Evolutionary conservation across 2,888 invertebrate genomes (phyloP), one percentile per base, ranked within the genome.

Genomic region (Sarcophaga carnaria): DNA sequence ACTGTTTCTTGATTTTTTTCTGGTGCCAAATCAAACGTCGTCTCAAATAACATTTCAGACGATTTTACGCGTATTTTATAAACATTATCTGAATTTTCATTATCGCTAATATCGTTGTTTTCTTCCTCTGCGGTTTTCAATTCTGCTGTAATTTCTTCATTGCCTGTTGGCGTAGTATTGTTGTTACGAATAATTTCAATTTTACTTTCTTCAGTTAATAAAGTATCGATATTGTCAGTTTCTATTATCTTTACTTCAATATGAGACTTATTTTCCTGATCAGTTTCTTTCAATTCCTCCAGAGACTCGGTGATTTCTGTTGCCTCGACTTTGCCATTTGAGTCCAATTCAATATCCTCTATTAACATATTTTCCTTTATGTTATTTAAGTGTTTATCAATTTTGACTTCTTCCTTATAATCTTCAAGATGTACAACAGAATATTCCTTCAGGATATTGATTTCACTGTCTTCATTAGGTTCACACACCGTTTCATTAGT

Each of bases 1-100:
- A 63, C 67, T 27, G 59, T 2, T 64, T 79, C 79, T 2, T 79
- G 79, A 37, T 76, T 85, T n/a, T 80, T 69, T 59, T 76, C 67
- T 11, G 72, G 54, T 2, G 17, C 2, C 3, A 59, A 25, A 49
- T 71, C 77, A 10, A 67, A 69, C 22, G 69, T 25, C n/a, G 54
- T 62, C 45, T 67, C 47, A 25, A 82, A 75, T 60, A 78, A 54
- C n/a, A 77, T 27, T 37, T 85, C 71, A 22, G 66, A 60, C 5
- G 76, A 66, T 77, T 85, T 85, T 8, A 85, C 76, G n/a, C 84
- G 80, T 72, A 85, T 85, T 76, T 80, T 85, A 47, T 37, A 85
- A 64, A 25, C 2, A 25, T 37, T 85, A 60, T 85, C 80, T 25
- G 78, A 62, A n/a, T 3, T 70, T 8, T 69, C 78, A 10, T 27